phyloP scores from a whole-genome alignment of 1,140 invertebrate genomes.

The Euwallacea fornicatus region DNA sequence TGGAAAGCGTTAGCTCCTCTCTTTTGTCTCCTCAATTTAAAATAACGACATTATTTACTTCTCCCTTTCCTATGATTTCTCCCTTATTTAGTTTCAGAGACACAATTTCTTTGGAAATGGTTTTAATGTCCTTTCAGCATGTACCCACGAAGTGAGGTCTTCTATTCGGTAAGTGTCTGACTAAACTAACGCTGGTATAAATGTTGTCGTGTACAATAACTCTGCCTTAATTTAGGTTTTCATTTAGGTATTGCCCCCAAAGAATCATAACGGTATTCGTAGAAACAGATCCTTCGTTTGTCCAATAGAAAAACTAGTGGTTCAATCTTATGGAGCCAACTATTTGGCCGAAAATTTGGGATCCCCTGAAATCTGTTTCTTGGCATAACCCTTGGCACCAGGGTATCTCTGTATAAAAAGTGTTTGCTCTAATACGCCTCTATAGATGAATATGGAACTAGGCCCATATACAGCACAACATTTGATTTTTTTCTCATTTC shows the following conservation, averaged over 20 bases:
- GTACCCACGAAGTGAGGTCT: conserved; percentile 7
- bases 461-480: conserved; percentile 6
- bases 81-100: conserved; percentile 50
- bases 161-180: background rate
- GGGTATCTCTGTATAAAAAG: background rate
- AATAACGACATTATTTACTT: conserved; percentile 52
- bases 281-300: conserved; percentile 16
- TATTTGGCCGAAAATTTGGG: background rate
- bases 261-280: conserved; percentile 39
- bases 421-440: background rate
- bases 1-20: conserved; percentile 53
- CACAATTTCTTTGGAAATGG: conserved; percentile 43
- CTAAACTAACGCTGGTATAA: conserved; percentile 5
- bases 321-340: conserved; percentile 3
- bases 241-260: conserved; percentile 32
- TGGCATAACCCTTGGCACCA: background rate
- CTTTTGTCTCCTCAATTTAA: conserved; percentile 54
- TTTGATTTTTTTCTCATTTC: conserved; percentile 12
- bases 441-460: background rate
- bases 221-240: conserved; percentile 41
- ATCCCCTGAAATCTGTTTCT: conserved; percentile 15
- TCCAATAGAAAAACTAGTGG: background rate
- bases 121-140: conserved; percentile 28
- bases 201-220: conserved; percentile 45
- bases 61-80: conserved; percentile 48